These are phyloP conservation scores for Campaea margaritaria DNA, from an alignment of 2,888 invertebrate species.

Conservation along the genomic window DNA sequence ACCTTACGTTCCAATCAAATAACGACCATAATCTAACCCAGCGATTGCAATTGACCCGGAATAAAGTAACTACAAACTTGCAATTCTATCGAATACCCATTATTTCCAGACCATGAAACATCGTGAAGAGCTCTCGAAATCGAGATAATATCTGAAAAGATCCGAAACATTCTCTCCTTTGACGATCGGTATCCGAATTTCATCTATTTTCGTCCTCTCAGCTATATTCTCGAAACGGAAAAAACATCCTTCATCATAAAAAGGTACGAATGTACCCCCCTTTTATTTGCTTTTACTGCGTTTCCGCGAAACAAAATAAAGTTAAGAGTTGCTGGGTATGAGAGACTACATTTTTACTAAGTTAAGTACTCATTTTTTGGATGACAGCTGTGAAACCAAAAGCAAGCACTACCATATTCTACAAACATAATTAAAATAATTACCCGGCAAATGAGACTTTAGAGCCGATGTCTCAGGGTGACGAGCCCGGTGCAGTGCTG, in stretches of 20 bases:
- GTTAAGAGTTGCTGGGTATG: constrained; percentile 13
- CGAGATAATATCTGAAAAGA: constrained; percentile 37
- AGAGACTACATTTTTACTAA: too few species aligned
- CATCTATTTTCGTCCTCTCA: constrained; percentile 49
- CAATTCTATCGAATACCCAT: constrained; percentile 20
- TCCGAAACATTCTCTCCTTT: constrained; percentile 45
- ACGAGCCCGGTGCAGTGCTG: too few species aligned
- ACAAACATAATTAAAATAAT: too few species aligned
- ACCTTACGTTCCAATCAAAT: not conserved
- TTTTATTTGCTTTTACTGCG: constrained; percentile 28
- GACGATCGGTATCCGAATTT: constrained; percentile 39
- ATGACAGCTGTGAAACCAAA: too few species aligned
- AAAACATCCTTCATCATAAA: constrained; percentile 42
- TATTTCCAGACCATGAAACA: constrained; percentile 28
- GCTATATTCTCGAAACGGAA: constrained; percentile 46
- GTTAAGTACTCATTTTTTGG: too few species aligned
- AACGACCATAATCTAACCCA: constrained; percentile 7
- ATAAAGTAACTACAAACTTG: constrained; percentile 21
- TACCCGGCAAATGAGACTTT: too few species aligned
- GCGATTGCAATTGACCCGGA: constrained; percentile 11
- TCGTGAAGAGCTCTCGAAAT: constrained; percentile 32
- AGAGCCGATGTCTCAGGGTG: too few species aligned
- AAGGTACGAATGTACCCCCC: constrained; percentile 19
- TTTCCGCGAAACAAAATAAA: constrained; percentile 14
- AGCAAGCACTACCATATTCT: too few species aligned